Evolutionary conservation across 2,888 invertebrate genomes (phyloP), one percentile per base, ranked within the genome.

Genomic region (Stegophylla sp.): DNA sequence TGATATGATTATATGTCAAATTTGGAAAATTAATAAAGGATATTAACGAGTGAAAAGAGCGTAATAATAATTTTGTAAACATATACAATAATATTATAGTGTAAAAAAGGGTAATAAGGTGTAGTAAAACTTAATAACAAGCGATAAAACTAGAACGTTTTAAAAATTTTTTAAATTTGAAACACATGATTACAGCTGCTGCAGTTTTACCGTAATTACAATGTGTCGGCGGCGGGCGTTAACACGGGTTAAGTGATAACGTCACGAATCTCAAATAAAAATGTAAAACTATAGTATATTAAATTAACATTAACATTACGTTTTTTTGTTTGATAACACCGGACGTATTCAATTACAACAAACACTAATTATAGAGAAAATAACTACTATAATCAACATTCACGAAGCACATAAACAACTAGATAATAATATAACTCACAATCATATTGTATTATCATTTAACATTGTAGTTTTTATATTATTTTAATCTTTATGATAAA

Each of bases 211-310:
- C 17, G 17, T 61, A 61, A 61, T 61, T 28, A 61, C 17, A 1
- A 61, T 1, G 28, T 9, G 7, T 3, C 51, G 17, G 4, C 51
- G 17, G 4, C 1, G 1, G 51, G 51, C 51, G 41, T 51, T 26
- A 23, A 34, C 51, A 51, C 51, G 28, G 51, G 69, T 51, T 69
- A 69, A 69, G 51, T 51, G 51, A 28, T 69, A 28, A 69, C 28
- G n/a, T 28, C 66, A 67, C 45, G 15, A 12, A 17, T 17, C 17
- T 13, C 66, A 0, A 61, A 61, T 26, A 61, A 45, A 66, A 23
- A 45, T 67, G 43, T 17, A 23, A 67, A 67, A 26, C n/a, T n/a
- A n/a, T n/a, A n/a, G n/a, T n/a, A n/a, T 67, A 45, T 45, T 23
- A 56, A 9, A 20, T 20, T 2, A 56, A 56, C 56, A 12, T 12